Conservation (phyloP, 37 sponge, comb jelly and placozoan species). For the Aphrocallistes beatrix region DNA sequence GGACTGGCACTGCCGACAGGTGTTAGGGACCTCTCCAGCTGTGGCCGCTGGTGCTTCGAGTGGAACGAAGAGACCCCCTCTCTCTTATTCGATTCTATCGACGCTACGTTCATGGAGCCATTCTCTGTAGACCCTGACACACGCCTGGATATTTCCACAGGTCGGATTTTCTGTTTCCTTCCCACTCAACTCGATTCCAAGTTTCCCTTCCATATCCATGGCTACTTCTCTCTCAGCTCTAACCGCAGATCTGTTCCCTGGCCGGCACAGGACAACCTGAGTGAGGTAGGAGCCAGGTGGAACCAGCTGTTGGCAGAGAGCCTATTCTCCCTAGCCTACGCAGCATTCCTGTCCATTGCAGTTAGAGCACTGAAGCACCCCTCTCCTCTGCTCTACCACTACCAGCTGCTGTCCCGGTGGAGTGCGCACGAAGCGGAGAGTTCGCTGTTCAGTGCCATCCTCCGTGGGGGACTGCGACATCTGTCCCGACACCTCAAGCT, state of each 20-base stretch:
- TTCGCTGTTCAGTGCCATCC: background rate
- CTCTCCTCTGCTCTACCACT: background rate
- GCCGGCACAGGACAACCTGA: background rate
- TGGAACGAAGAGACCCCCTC: background rate
- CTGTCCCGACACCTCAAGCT: background rate
- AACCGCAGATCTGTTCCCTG: background rate
- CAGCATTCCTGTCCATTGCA: background rate
- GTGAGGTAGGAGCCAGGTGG: slow-evolving; percentile 17
- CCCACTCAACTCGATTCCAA: background rate
- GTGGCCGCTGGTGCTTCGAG: background rate
- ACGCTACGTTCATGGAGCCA: background rate
- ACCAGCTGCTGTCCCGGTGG: slow-evolving; percentile 12
- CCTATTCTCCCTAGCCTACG: background rate
- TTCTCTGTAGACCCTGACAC: background rate
- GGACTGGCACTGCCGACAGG: background rate
- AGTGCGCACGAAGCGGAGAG: background rate
- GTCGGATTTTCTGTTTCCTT: background rate
- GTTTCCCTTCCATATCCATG: slow-evolving; percentile 3
- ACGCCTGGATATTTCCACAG: background rate
- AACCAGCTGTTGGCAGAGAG: background rate
- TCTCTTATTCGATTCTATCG: background rate
- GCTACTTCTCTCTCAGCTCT: slow-evolving; percentile 17
- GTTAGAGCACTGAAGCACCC: slow-evolving; percentile 11
- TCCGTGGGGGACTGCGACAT: background rate
- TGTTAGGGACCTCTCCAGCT: background rate